Percentiles rank a stretch among this genome's conserved stretches.
Evolutionary conservation across 2,113 vertebrate species (phyloP).

Genomic region (Muscicapa adusta): DNA sequence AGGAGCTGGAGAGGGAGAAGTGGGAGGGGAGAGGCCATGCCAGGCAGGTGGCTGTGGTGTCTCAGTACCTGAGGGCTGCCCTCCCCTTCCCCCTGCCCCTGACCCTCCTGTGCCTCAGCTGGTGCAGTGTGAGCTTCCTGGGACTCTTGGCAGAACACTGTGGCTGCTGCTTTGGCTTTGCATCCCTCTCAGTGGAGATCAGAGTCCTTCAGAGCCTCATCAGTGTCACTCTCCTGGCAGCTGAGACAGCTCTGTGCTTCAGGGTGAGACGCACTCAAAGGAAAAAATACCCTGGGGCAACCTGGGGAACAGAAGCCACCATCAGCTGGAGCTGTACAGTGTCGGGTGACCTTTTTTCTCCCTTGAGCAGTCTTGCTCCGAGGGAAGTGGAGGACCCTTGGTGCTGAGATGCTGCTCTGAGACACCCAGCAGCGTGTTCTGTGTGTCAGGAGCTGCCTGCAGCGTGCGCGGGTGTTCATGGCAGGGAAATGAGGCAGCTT

Average conservation of each 20-base stretch:
- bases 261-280: background rate
- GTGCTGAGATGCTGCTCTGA: background rate
- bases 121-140: background rate
- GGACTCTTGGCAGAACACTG: background rate
- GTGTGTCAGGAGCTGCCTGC: background rate
- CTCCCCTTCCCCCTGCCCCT: background rate
- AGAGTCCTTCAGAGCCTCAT: background rate
- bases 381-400: background rate
- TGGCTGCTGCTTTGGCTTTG: background rate
- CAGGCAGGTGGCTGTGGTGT: background rate
- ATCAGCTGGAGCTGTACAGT: background rate
- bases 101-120: background rate
- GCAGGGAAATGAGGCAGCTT: background rate
- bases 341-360: background rate
- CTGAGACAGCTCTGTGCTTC: background rate
- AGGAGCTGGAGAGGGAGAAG: background rate
- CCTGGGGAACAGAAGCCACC: background rate
- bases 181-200: background rate
- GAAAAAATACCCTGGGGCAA: background rate
- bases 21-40: background rate
- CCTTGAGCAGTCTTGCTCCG: background rate
- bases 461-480: background rate
- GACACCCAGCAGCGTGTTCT: background rate
- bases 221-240: background rate
- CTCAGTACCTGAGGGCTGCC: background rate